phyloP scores from a whole-genome alignment of 2,113 vertebrate genomes.

The Chionis minor region DNA sequence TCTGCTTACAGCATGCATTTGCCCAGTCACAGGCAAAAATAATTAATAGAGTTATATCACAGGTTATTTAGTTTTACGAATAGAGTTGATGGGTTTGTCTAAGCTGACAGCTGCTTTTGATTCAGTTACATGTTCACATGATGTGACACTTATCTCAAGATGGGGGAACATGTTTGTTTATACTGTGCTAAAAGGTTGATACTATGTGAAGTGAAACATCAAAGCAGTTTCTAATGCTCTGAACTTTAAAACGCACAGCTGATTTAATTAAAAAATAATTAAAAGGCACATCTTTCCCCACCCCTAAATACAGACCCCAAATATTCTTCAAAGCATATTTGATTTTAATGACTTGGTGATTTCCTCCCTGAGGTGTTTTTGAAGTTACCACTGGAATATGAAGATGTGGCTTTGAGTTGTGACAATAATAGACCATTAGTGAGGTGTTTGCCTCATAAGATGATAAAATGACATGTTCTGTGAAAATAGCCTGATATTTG shows the following conservation, averaged over 20 bases:
- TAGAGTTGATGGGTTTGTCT: background rate
- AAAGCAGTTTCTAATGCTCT: conserved; percentile 45
- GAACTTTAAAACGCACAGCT: conserved; percentile 28
- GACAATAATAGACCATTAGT: background rate
- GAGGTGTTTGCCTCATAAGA: background rate
- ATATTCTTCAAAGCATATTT: conserved; percentile 53
- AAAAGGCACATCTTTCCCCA: background rate
- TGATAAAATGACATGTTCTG: background rate
- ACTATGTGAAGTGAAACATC: conserved; percentile 30
- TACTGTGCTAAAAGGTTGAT: conserved; percentile 21
- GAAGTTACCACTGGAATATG: background rate
- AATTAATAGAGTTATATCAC: background rate
- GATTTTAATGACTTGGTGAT: background rate
- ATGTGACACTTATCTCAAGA: conserved; percentile 29
- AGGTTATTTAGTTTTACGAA: background rate
- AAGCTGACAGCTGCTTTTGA: conserved; percentile 29
- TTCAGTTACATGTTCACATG: background rate
- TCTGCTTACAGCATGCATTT: background rate
- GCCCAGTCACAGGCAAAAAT: background rate
- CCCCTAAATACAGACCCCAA: background rate
- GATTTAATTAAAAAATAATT: conserved; percentile 53
- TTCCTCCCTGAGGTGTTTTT: background rate
- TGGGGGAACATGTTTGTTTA: conserved; percentile 22
- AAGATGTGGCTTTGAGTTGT: background rate
- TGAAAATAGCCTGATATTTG: background rate